Percentiles rank a stretch among this genome's conserved stretches.
Evolutionary conservation across 2,113 vertebrate genomes (phyloP).

Genomic region (Alouatta palliata): DNA sequence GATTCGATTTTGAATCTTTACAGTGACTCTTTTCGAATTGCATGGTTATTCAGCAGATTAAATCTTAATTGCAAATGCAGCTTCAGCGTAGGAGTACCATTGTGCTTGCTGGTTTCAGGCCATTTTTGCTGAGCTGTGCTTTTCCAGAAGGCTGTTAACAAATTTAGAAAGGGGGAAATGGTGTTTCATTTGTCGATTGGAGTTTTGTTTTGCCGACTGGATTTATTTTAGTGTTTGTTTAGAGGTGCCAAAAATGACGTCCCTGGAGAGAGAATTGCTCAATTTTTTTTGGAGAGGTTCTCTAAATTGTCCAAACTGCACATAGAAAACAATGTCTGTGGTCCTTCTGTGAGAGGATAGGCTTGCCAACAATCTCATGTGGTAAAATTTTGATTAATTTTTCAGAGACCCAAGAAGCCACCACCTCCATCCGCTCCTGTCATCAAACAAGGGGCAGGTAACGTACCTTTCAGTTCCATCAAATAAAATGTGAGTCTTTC

Average conservation of each 20-base stretch:
- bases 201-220: conserved; percentile 70
- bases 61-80: conserved; percentile 73
- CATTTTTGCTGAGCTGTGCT: conserved; percentile 59
- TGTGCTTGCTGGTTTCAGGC: conserved; percentile 63
- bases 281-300: conserved; percentile 42
- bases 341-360: neutral
- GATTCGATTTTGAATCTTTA: conserved; percentile 17
- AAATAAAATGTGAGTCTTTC: neutral
- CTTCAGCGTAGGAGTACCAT: conserved; percentile 54
- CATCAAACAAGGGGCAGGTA: conserved; percentile 93
- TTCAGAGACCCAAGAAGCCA: conserved; percentile 98
- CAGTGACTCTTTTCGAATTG: conserved; percentile 45
- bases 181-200: conserved; percentile 58
- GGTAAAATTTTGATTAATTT: conserved; percentile 75
- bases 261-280: conserved; percentile 63
- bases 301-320: conserved; percentile 55
- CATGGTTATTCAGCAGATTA: conserved; percentile 71
- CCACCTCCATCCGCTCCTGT: conserved; percentile 94
- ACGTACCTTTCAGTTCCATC: conserved; percentile 58
- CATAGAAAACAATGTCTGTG: conserved; percentile 59
- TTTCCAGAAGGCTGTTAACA: conserved; percentile 65
- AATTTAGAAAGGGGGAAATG: conserved; percentile 66
- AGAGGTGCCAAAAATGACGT: conserved; percentile 65
- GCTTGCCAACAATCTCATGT: conserved; percentile 70
- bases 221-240: conserved; percentile 72